Evolutionary conservation across 2,888 invertebrate genomes (phyloP).

Genomic region (Hartigia nigra): DNA sequence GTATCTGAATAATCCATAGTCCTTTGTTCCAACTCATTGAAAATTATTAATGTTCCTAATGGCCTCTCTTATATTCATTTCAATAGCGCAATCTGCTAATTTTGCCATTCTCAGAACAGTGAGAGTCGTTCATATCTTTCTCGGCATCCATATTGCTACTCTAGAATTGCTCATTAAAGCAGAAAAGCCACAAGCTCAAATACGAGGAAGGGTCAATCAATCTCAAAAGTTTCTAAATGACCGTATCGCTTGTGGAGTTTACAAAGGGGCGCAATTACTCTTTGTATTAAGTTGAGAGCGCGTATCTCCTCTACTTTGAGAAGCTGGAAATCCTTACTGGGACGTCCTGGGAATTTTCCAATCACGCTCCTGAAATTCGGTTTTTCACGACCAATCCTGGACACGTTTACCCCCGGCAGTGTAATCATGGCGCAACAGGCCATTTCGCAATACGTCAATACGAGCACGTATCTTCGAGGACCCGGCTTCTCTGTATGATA

Average conservation of each 20-base stretch:
- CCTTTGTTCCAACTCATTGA: neutral
- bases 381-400: neutral
- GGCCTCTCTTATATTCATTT: neutral
- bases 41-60: neutral
- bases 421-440: neutral
- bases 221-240: neutral
- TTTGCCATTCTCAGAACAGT: neutral
- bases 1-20: neutral
- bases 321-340: neutral
- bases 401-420: neutral
- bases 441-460: slow-evolving; percentile 1
- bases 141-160: neutral
- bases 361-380: slow-evolving; percentile 4
- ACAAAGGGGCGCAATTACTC: neutral
- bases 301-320: neutral
- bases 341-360: neutral
- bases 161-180: neutral
- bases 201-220: neutral
- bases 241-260: neutral
- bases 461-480: neutral
- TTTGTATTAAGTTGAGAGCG: neutral
- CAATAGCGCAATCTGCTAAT: neutral
- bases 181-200: neutral
- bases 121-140: neutral
- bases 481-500: neutral